These are phyloP conservation scores for Psittacula cyanocephala DNA, from an alignment of 2,113 vertebrate genomes.

Conservation along the genomic window DNA sequence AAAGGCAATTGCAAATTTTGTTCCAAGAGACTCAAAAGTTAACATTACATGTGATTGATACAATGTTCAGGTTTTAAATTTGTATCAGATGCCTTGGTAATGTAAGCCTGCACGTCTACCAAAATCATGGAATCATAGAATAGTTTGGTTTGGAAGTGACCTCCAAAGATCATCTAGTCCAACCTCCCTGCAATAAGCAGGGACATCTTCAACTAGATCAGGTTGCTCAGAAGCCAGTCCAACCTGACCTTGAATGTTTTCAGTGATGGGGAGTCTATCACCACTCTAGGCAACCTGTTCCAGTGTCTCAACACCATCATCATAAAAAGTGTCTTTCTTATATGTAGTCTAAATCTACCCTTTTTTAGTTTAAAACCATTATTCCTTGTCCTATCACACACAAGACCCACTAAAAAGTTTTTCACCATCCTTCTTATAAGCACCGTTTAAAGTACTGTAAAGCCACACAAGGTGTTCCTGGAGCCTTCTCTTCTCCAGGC, in stretches of 20 bases:
- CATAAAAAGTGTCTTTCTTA: neutral
- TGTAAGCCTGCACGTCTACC: fast-evolving
- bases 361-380: neutral
- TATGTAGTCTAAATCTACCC: neutral
- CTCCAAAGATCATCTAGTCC: neutral
- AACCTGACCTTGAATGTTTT: neutral
- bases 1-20: neutral
- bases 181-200: neutral
- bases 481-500: neutral
- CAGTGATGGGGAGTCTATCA: neutral
- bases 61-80: neutral
- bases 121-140: neutral
- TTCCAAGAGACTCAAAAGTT: neutral
- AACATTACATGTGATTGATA: neutral
- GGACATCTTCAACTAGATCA: neutral
- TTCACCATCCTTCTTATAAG: neutral
- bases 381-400: neutral
- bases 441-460: neutral
- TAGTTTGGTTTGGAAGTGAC: neutral
- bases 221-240: neutral
- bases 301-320: neutral
- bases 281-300: neutral
- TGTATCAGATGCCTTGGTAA: neutral
- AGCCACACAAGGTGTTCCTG: neutral
- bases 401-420: neutral